Evolutionary conservation across 1,140 invertebrate species (phyloP), one percentile per base, ranked within the genome.

Genomic region (Ylistrum balloti): DNA sequence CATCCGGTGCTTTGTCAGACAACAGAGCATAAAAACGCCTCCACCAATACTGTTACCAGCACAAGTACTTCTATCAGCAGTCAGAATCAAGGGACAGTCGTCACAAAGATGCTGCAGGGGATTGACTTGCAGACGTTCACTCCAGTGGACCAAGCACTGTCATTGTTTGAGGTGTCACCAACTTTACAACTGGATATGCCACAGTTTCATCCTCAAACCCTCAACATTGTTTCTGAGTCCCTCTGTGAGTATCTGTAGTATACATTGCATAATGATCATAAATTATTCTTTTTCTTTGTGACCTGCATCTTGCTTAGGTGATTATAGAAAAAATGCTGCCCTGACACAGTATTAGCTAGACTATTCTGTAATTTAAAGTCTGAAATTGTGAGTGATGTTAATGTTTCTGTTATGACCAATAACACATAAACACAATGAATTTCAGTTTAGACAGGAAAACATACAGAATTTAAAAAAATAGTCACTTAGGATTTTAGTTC

Each of bases 141-240:
- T 74, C n/a, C 56, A 28, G 56, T 74, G 56, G 56, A 74, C 22
- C 56, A 74, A n/a, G 56, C 56, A 28, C 56, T 74, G 22, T 74
- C 56, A 22, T 28, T 74, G 56, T 74, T 74, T 74, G 56, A 74
- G 56, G 56, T 74, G 15, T 1, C 56, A 7, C 56, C 56, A 28
- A 2, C 56, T 5, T 3, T 28, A 17, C 56, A 74, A 28, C 56
- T 28, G 56, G n/a, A 74, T 28, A 74, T n/a, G 28, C 2, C 56
- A 28, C 56, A 74, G 56, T 74, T 74, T 28, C 56, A 28, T 74
- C n/a, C 56, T 74, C 22, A 28, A 22, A 74, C 22, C 56, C 56
- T 74, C 56, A n/a, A 17, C n/a, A 74, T 28, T n/a, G 56, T 74
- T 5, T 74, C 56, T 1, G 56, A 28, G 5, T 74, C 56, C n/a